phyloP scores from a whole-genome alignment of 2,797 vertebrate genomes.

The Gambelia wislizenii region DNA sequence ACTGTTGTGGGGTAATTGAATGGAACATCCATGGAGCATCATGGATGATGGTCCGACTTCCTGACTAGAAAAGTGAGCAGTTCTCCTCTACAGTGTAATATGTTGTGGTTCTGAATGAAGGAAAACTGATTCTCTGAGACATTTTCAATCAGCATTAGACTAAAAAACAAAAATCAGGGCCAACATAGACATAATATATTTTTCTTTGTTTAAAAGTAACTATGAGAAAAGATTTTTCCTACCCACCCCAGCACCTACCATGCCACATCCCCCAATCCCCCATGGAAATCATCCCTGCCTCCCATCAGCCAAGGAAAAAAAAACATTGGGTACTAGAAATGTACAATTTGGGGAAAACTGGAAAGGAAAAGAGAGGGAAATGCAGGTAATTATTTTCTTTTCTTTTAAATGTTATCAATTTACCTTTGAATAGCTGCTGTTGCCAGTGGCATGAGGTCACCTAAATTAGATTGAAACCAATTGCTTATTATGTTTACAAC shows the following conservation, averaged over 20 bases:
- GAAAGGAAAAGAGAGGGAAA: background rate
- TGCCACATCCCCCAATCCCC: background rate
- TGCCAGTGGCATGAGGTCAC: background rate
- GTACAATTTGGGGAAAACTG: background rate
- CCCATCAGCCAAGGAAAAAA: too few species aligned
- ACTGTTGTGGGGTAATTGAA: background rate
- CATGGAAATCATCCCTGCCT: background rate
- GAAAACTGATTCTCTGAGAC: slow-evolving; percentile 40
- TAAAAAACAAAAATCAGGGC: slow-evolving; percentile 1
- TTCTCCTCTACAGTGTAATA: background rate
- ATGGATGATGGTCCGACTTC: too few species aligned
- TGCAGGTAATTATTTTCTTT: too few species aligned
- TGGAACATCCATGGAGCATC: too few species aligned
- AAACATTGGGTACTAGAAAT: background rate
- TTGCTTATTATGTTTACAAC: background rate
- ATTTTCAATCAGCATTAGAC: slow-evolving; percentile 58
- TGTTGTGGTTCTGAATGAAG: background rate
- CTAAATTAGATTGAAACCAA: slow-evolving; percentile 7
- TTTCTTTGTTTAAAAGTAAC: slow-evolving; percentile 65
- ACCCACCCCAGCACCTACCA: too few species aligned
- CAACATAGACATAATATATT: slow-evolving; percentile 34
- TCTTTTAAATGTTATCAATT: background rate
- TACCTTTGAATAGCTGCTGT: background rate
- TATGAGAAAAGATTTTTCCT: background rate
- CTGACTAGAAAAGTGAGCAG: background rate